Evolutionary conservation across 92 coral and sea anemone genomes (phyloP).

Genomic region (Heliopora coerulea): DNA sequence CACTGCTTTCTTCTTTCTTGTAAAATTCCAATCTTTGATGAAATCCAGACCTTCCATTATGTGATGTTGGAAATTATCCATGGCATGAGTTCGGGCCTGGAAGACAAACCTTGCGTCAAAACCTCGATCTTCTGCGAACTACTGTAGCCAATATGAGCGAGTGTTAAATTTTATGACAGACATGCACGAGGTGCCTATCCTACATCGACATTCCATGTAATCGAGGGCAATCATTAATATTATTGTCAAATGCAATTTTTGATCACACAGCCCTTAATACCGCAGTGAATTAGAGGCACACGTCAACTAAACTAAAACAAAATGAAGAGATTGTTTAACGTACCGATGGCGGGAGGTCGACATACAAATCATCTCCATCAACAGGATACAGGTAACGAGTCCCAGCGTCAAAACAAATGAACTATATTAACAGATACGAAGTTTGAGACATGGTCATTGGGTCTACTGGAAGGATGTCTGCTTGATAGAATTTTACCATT

Average conservation of each 20-base stretch:
- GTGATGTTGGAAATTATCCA: constrained; percentile 84
- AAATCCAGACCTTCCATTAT: constrained; percentile 86
- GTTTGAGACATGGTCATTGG: too few relatives aligned
- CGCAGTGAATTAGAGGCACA: too few relatives aligned
- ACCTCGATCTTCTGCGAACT: too few relatives aligned
- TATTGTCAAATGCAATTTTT: too few relatives aligned
- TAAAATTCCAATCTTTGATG: constrained; percentile 92
- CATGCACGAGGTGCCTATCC: too few relatives aligned
- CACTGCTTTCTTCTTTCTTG: constrained; percentile 76
- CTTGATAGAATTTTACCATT: too few relatives aligned
- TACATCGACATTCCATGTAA: too few relatives aligned
- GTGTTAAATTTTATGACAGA: too few relatives aligned
- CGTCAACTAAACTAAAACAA: not conserved
- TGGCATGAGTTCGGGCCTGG: constrained; percentile 90
- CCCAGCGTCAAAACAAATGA: constrained; percentile 92
- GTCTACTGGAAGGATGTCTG: too few relatives aligned
- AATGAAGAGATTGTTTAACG: constrained; percentile 7
- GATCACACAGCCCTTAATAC: too few relatives aligned
- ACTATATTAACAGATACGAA: constrained; percentile 43
- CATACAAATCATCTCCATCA: constrained; percentile 77
- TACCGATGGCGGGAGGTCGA: constrained; percentile 88
- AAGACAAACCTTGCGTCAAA: not conserved
- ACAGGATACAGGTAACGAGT: constrained; percentile 85
- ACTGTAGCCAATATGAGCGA: too few relatives aligned
- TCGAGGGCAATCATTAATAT: too few relatives aligned